Evolutionary conservation across 2,888 invertebrate species (phyloP).

Genomic region (Neoaliturus tenellus): DNA sequence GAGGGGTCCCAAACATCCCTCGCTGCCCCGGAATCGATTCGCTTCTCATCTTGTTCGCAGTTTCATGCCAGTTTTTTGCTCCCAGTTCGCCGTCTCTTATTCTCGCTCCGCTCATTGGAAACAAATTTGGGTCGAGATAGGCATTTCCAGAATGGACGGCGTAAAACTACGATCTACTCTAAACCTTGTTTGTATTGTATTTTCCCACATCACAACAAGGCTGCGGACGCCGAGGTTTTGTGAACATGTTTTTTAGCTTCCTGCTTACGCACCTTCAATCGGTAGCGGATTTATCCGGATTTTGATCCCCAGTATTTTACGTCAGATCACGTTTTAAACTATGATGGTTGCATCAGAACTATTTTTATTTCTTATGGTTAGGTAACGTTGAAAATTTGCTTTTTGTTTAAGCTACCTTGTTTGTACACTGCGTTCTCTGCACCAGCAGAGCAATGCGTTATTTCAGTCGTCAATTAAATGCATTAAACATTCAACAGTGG

Average conservation of each 20-base stretch:
- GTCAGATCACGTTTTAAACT: too few species aligned
- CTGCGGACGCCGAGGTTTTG: not conserved
- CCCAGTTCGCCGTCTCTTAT: not conserved
- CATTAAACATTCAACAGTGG: too few species aligned
- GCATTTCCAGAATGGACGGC: not conserved
- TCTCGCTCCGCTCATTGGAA: conserved; percentile 24
- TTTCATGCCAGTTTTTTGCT: conserved; percentile 26
- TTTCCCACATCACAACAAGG: conserved; percentile 7
- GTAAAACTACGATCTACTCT: not conserved
- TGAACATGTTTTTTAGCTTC: conserved; percentile 31
- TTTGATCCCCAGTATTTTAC: not conserved
- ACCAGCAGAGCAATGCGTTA: too few species aligned
- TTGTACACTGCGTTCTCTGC: too few species aligned
- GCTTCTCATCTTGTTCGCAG: conserved; percentile 26
- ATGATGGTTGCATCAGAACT: too few species aligned
- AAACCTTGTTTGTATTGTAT: conserved; percentile 29
- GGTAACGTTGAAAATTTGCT: too few species aligned
- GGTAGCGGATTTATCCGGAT: not conserved
- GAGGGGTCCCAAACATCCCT: not conserved
- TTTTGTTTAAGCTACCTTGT: too few species aligned
- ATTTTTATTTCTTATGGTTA: too few species aligned
- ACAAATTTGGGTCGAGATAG: conserved; percentile 28
- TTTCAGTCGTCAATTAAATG: too few species aligned
- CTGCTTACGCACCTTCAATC: not conserved
- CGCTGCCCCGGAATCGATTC: conserved; percentile 19